Base-by-base conservation (phyloP, 2,888 invertebrate genomes). In the Venustoraphidia nigricollis region DNA sequence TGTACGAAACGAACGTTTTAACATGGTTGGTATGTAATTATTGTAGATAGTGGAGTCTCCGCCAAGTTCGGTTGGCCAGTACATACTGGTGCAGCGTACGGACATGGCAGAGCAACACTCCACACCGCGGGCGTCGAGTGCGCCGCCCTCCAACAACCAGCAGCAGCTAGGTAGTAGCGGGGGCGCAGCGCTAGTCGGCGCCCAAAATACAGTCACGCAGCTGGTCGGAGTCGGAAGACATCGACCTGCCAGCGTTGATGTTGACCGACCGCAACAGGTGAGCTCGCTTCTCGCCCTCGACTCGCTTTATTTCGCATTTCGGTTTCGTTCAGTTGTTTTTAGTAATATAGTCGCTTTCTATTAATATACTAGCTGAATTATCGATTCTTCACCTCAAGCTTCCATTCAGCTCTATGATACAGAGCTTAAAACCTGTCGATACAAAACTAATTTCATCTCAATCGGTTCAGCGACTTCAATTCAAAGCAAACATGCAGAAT, bases 41-140 rank as follows among this genome's bases (percentile, higher is more conserved):
- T 40, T 40, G 17, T 65, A 78, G 77, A 71, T 77, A 52, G 76
- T 75, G 56, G 79, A 79, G 57, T 76, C 72, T 57, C 69, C 75
- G 47, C 64, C 76, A 35, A 76, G 76, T 52, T 75, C 76, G 51
- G 72, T 83, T 50, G 85, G 85, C 1, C 88, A 87, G 60, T 89
- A 88, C 65, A 83, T 89, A 51, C 70, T 88, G 27, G 85, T 89
- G 36, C 87, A 88, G 63, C 75, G 86, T 50, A 81, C 83, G 10
- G 75, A 71, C 4, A 68, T 76, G 51, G 70, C 73, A 9, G 74
- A 75, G 47, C 77, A 77, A 43, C 78, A 75, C 58, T 77, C 78
- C 47, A 81, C 83, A 8, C 88, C 89, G 1, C 73, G 90, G 46
- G 88, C 90, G 1, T 87, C 88, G 1, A 89, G 88, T 62, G 89